phyloP scores from a whole-genome alignment of 35 echinoderm and acorn worm genomes.

The Acanthaster planci region DNA sequence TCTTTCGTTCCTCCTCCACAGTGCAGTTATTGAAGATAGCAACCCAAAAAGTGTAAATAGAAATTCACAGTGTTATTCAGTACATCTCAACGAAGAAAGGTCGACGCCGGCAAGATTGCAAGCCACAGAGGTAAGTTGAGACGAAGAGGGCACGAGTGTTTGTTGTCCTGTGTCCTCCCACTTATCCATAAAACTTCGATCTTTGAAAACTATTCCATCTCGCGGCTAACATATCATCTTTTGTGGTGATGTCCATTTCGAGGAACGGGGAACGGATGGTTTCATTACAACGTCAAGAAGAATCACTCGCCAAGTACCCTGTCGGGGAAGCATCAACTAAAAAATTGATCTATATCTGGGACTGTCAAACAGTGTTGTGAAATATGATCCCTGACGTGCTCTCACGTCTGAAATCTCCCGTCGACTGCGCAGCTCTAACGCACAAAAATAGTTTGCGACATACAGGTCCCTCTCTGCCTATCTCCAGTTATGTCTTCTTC shows the following conservation, averaged over 20 bases:
- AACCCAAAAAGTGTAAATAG: constrained; percentile 48
- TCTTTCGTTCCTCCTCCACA: background rate
- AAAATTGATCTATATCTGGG: background rate
- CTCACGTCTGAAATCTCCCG: background rate
- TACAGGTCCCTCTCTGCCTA: too few relatives aligned
- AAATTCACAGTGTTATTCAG: constrained; percentile 57
- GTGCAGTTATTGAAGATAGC: constrained; percentile 49
- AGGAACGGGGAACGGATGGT: too few relatives aligned
- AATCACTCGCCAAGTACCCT: background rate
- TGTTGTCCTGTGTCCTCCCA: background rate
- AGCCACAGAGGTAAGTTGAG: constrained; percentile 21
- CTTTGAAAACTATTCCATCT: too few relatives aligned
- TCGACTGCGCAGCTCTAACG: background rate
- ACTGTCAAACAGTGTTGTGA: constrained; percentile 26
- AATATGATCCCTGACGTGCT: background rate
- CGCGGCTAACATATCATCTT: too few relatives aligned
- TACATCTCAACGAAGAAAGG: constrained; percentile 36
- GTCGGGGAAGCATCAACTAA: background rate
- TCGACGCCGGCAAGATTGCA: constrained; percentile 19
- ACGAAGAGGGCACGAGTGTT: background rate
- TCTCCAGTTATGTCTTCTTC: too few relatives aligned
- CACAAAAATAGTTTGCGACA: too few relatives aligned
- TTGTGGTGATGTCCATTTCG: too few relatives aligned
- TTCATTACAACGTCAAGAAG: too few relatives aligned
- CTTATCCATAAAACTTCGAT: background rate